A percentile compares a stretch with the other conserved stretches of the same genome.
Evolutionary conservation across 1,140 invertebrate genomes (phyloP).

Genomic region (Drosophila arawakana): DNA sequence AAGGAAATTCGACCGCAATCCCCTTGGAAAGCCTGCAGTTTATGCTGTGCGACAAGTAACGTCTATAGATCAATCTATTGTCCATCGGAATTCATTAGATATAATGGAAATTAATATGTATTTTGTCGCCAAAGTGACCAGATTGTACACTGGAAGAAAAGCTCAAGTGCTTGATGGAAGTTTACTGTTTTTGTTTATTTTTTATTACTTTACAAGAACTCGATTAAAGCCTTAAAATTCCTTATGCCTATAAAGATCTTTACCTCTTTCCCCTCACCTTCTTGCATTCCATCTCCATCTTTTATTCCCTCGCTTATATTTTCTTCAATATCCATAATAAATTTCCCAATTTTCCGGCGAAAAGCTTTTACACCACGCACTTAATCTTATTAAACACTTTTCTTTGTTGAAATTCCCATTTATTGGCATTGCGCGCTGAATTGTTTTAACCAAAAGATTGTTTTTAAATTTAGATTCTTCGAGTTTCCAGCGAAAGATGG

Average conservation of each 20-base stretch:
- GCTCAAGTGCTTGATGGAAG: no score
- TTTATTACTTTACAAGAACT: no score
- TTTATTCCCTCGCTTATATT: not conserved
- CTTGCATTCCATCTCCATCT: no score
- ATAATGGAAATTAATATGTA: constrained; percentile 9
- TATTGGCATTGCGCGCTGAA: constrained; percentile 33
- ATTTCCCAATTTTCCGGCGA: not conserved
- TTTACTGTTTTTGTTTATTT: no score
- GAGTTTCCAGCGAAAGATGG: not conserved
- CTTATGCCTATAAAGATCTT: no score
- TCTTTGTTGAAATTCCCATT: constrained; percentile 14
- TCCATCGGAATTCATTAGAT: constrained; percentile 11
- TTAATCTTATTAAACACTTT: constrained; percentile 21
- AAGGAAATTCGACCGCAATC: constrained; percentile 5
- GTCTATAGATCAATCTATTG: constrained; percentile 11
- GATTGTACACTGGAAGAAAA: not conserved
- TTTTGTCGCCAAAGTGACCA: constrained; percentile 5
- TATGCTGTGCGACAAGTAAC: not conserved
- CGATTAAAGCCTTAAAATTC: no score
- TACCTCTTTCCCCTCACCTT: no score
- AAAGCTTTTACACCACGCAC: not conserved
- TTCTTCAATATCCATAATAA: not conserved
- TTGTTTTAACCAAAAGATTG: constrained; percentile 10
- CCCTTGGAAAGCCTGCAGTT: not conserved
- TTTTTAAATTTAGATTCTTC: constrained; percentile 9